These are phyloP conservation scores for Anthophora plumipes DNA, from an alignment of 2,888 invertebrate species.

Conservation along the genomic window DNA sequence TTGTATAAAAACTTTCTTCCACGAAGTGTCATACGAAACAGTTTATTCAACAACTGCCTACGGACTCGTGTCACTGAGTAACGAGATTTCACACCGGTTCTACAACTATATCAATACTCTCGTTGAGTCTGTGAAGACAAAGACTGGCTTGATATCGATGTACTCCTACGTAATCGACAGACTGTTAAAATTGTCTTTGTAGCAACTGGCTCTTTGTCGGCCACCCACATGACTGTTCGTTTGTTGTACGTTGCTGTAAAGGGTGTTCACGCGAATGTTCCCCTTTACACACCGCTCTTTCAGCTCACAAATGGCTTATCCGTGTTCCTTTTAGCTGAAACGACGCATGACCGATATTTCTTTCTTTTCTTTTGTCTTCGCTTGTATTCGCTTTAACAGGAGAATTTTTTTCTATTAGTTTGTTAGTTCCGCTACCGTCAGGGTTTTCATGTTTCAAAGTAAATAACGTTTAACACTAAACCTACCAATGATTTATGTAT, in stretches of 20 bases:
- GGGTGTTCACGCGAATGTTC: conserved; percentile 18
- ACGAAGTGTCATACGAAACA: background rate
- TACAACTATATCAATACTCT: conserved; percentile 1
- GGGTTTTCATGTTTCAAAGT: too few relatives aligned
- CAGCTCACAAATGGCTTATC: conserved; percentile 33
- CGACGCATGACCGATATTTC: conserved; percentile 19
- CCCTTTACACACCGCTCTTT: background rate
- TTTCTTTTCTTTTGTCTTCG: background rate
- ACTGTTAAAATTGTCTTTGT: conserved; percentile 55
- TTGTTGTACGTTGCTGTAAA: conserved; percentile 15
- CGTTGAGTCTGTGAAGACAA: background rate
- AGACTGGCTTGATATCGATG: conserved; percentile 32
- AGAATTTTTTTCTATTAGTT: background rate
- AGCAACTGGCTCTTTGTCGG: conserved; percentile 25
- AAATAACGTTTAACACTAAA: too few relatives aligned
- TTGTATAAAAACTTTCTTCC: background rate
- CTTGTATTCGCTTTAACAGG: background rate
- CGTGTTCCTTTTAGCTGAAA: conserved; percentile 28
- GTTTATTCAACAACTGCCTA: background rate
- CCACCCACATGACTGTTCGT: background rate
- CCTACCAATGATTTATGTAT: too few relatives aligned
- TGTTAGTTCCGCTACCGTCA: background rate
- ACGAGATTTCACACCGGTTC: conserved; percentile 7
- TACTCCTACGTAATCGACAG: conserved; percentile 42
- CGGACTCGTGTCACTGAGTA: background rate